Percentiles rank a stretch among this genome's conserved stretches.
These are phyloP conservation scores for Zaprionus obscuricornis DNA, from an alignment of 2,888 invertebrate species.

Conservation along the genomic window DNA sequence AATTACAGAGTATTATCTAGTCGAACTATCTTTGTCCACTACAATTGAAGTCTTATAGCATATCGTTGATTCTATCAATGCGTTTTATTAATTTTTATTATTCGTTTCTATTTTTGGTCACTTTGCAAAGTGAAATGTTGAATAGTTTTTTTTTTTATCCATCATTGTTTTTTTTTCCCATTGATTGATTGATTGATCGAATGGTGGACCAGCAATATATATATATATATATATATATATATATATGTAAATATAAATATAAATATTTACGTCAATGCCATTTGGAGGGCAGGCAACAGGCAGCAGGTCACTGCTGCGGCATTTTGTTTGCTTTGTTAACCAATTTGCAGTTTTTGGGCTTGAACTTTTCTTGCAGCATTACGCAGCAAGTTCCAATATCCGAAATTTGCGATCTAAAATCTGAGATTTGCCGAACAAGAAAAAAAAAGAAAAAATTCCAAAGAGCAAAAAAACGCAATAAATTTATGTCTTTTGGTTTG, in stretches of 20 bases:
- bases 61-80: background rate
- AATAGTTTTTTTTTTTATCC: too few relatives aligned
- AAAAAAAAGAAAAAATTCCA: conserved; percentile 21
- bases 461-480: conserved; percentile 20
- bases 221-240: too few relatives aligned
- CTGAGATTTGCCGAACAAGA: background rate
- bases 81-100: conserved; percentile 1
- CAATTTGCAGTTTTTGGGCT: conserved; percentile 30
- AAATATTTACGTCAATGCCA: conserved; percentile 38
- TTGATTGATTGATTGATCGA: conserved; percentile 49
- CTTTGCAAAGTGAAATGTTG: conserved; percentile 48
- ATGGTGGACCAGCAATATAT: conserved; percentile 7
- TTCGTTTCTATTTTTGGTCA: background rate
- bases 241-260: too few relatives aligned
- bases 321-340: conserved; percentile 41
- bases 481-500: conserved; percentile 23
- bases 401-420: too few relatives aligned
- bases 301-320: conserved; percentile 39
- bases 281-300: conserved; percentile 39
- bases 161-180: too few relatives aligned
- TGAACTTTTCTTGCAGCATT: conserved; percentile 40
- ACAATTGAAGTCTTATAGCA: too few relatives aligned
- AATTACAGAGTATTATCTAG: background rate
- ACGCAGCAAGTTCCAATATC: conserved; percentile 38
- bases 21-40: too few relatives aligned